phyloP scores from a whole-genome alignment of 2,888 invertebrate genomes.

The Prenolepis imparis region DNA sequence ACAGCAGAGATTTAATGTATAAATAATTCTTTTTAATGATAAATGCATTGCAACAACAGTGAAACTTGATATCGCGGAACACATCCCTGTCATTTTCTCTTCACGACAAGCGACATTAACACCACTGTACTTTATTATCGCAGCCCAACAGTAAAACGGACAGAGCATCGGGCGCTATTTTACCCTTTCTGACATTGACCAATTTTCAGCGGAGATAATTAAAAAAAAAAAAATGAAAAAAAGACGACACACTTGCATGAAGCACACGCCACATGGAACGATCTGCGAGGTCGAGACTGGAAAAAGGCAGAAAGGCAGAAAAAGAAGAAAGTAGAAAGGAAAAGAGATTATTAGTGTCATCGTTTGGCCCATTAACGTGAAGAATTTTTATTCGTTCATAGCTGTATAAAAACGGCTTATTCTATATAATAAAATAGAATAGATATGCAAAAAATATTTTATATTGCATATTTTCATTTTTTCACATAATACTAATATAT shows the following conservation, averaged over 20 bases:
- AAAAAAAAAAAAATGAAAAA: constrained; percentile 50
- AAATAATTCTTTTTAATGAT: constrained; percentile 10
- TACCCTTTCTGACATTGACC: constrained; percentile 58
- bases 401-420: neutral
- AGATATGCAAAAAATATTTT: neutral
- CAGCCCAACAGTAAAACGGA: constrained; percentile 70
- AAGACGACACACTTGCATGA: constrained; percentile 70
- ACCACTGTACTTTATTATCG: constrained; percentile 64
- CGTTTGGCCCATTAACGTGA: constrained; percentile 57
- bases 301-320: constrained; percentile 66
- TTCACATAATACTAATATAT: neutral
- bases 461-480: neutral
- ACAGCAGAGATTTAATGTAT: neutral
- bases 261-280: constrained; percentile 74
- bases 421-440: neutral
- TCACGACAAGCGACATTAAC: constrained; percentile 56
- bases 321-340: constrained; percentile 61
- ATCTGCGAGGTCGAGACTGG: constrained; percentile 60
- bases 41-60: constrained; percentile 29
- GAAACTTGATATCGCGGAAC: constrained; percentile 36
- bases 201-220: constrained; percentile 67
- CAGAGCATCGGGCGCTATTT: constrained; percentile 62
- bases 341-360: constrained; percentile 40
- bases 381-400: constrained; percentile 19
- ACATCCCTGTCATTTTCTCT: constrained; percentile 30